phyloP scores from a whole-genome alignment of 2,797 vertebrate species.

The Periparus ater region DNA sequence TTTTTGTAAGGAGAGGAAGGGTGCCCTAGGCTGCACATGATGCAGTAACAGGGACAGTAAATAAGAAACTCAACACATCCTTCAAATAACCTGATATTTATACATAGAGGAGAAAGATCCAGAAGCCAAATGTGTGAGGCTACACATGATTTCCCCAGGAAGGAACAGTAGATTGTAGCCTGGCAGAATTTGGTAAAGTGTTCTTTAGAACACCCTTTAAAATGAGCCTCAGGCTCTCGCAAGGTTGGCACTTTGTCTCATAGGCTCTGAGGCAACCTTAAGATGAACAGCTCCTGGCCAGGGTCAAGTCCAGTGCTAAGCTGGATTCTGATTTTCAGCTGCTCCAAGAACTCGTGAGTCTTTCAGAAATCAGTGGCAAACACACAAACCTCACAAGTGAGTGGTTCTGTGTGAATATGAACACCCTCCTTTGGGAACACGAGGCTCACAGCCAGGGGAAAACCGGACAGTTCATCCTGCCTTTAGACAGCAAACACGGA shows the following conservation, averaged over 20 bases:
- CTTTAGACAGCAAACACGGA: not conserved
- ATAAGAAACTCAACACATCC: not conserved
- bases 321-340: not conserved
- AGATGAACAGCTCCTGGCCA: not conserved
- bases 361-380: not conserved
- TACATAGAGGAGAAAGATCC: not conserved
- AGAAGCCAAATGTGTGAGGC: not conserved
- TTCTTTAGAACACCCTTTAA: not conserved
- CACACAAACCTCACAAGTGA: too few species aligned
- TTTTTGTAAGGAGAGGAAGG: not conserved
- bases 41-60: not conserved
- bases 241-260: not conserved
- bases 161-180: not conserved
- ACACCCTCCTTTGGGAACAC: fast-evolving
- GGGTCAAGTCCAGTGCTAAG: not conserved
- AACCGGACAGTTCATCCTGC: fast-evolving
- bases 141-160: not conserved
- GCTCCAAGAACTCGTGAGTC: not conserved
- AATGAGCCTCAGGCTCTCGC: fast-evolving
- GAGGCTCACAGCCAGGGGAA: not conserved
- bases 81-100: not conserved
- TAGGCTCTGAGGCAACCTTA: not conserved
- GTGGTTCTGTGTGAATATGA: not conserved
- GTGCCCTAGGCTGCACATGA: not conserved
- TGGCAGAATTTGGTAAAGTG: not conserved